Conservation (phyloP, 2,113 vertebrate genomes). For the Leucopsar rothschildi region DNA sequence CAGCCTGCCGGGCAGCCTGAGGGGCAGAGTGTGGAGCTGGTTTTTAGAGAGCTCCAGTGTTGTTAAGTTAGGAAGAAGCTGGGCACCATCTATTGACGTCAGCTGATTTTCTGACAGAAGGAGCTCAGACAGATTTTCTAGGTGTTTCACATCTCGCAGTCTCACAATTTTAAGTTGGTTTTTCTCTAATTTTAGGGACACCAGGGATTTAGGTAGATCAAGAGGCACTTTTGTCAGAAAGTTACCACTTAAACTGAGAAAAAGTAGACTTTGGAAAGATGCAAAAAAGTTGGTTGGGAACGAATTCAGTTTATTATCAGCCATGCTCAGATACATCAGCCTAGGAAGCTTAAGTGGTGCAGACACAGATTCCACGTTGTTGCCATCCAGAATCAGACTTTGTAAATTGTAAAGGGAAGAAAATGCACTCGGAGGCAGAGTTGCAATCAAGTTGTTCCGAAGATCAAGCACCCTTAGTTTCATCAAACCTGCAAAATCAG, state of each 20-base stretch:
- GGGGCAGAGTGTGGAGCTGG: conserved; percentile 70
- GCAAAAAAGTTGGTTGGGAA: conserved; percentile 71
- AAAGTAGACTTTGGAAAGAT: conserved; percentile 67
- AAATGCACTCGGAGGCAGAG: conserved; percentile 54
- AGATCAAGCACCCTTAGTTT: conserved; percentile 77
- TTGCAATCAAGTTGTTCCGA: conserved; percentile 75
- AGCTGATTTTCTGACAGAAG: conserved; percentile 78
- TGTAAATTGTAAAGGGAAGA: conserved; percentile 71
- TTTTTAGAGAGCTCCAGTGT: conserved; percentile 78
- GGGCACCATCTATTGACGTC: conserved; percentile 73
- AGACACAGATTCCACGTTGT: conserved; percentile 69
- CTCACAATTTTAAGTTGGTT: conserved; percentile 74
- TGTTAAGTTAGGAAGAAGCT: conserved; percentile 75
- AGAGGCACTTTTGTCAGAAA: conserved; percentile 71
- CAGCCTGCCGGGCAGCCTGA: conserved; percentile 66
- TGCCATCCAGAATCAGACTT: conserved; percentile 74
- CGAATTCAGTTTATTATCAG: conserved; percentile 70
- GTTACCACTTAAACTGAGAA: conserved; percentile 78
- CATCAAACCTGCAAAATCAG: conserved; percentile 75
- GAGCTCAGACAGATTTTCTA: conserved; percentile 75
- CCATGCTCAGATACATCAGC: conserved; percentile 73
- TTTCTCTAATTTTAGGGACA: conserved; percentile 78
- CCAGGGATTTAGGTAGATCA: conserved; percentile 74
- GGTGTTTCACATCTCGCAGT: conserved; percentile 72
- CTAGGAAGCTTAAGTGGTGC: conserved; percentile 66